phyloP scores from a whole-genome alignment of 2,888 invertebrate genomes.

The Latrodectus hesperus region DNA sequence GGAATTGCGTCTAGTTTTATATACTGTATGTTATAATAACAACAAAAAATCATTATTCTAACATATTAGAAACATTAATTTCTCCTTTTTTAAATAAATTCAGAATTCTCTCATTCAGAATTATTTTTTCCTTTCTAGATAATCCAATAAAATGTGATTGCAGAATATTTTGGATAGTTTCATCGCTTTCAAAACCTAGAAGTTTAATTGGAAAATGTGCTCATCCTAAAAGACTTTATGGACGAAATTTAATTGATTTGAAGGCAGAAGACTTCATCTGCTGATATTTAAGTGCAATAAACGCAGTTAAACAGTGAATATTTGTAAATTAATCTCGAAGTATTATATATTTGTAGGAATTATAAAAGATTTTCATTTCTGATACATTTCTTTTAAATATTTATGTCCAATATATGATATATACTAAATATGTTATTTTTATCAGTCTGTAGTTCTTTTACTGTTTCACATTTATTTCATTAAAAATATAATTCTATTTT shows the following conservation, averaged over 20 bases:
- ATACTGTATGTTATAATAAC: no score
- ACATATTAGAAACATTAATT: no score
- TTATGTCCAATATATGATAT: not conserved
- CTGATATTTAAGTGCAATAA: not conserved
- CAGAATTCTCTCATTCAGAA: not conserved
- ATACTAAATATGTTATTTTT: not conserved
- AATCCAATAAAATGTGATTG: slow-evolving; percentile 59
- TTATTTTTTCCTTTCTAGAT: slow-evolving; percentile 21
- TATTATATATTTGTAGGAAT: not conserved
- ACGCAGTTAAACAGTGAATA: not conserved
- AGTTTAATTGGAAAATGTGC: slow-evolving; percentile 47
- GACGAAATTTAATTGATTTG: slow-evolving; percentile 30
- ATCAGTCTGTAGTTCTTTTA: not conserved
- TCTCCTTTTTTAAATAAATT: no score
- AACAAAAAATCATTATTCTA: no score
- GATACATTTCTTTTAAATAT: not conserved
- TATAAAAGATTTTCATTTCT: not conserved
- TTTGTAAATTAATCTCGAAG: not conserved
- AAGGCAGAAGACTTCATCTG: slow-evolving; percentile 35
- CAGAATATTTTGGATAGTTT: slow-evolving; percentile 39
- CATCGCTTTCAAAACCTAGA: slow-evolving; percentile 10
- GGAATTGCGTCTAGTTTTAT: no score
- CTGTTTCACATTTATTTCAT: not conserved
- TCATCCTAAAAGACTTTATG: slow-evolving; percentile 41
- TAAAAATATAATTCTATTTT: no score